These are phyloP conservation scores for Idris sp. DNA, from an alignment of 1,140 invertebrate genomes.

Conservation along the genomic window DNA sequence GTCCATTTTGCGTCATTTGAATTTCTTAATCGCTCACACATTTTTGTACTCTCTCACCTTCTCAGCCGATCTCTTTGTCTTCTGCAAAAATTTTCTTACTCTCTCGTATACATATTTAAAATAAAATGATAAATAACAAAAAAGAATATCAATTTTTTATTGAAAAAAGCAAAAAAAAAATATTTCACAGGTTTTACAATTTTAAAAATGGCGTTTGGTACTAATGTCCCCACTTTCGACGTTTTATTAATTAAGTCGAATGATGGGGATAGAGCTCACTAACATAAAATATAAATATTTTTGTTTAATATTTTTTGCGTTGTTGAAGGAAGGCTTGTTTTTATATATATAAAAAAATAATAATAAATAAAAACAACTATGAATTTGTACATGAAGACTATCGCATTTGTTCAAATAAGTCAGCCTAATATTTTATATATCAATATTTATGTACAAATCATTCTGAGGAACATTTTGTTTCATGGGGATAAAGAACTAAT, in stretches of 20 bases:
- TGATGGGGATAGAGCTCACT: slow-evolving; percentile 42
- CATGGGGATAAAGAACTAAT: slow-evolving; percentile 5
- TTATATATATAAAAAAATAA: too few species aligned
- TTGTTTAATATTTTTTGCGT: slow-evolving; percentile 20
- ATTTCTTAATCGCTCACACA: slow-evolving; percentile 3
- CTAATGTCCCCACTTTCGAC: slow-evolving; percentile 33
- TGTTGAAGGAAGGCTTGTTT: too few species aligned
- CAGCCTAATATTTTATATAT: slow-evolving; percentile 44
- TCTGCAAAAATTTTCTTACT: slow-evolving; percentile 37
- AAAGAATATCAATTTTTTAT: too few species aligned
- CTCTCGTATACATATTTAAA: too few species aligned
- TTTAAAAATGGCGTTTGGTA: slow-evolving; percentile 48
- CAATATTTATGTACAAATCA: slow-evolving; percentile 53
- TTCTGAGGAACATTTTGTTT: slow-evolving; percentile 27
- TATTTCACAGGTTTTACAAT: too few species aligned
- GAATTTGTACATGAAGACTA: slow-evolving; percentile 49
- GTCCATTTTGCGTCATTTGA: slow-evolving; percentile 17
- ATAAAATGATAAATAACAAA: too few species aligned
- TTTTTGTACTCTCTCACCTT: slow-evolving; percentile 31
- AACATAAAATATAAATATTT: slow-evolving; percentile 6
- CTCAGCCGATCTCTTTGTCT: slow-evolving; percentile 40
- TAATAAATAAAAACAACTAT: too few species aligned
- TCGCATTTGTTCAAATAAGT: slow-evolving; percentile 47
- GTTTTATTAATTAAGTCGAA: slow-evolving; percentile 6
- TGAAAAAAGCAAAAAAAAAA: neutral